These are phyloP conservation scores for Lordiphosa fenestrarum DNA, from an alignment of 2,888 invertebrate genomes.

Conservation along the genomic window DNA sequence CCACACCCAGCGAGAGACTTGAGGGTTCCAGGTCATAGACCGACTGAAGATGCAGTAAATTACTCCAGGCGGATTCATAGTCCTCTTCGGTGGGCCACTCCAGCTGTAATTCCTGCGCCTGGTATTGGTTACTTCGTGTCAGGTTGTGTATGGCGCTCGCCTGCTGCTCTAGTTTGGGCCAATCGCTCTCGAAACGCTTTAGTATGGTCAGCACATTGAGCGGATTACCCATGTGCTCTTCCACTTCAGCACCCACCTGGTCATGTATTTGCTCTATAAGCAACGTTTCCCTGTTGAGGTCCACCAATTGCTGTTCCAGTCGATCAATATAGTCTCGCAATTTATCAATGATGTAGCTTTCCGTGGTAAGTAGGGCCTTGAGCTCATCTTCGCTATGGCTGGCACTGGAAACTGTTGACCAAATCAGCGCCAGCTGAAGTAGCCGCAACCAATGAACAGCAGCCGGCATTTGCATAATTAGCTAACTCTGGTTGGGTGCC, in stretches of 20 bases:
- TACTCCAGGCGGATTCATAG: slow-evolving; percentile 63
- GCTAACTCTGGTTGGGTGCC: slow-evolving; percentile 4
- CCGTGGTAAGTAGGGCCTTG: slow-evolving; percentile 58
- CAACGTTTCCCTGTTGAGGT: slow-evolving; percentile 55
- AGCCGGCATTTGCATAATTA: slow-evolving; percentile 53
- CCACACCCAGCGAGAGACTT: slow-evolving; percentile 82
- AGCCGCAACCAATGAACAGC: slow-evolving; percentile 36
- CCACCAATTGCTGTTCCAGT: slow-evolving; percentile 54
- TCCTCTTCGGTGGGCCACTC: slow-evolving; percentile 68
- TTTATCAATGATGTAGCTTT: slow-evolving; percentile 62
- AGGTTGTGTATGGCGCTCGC: slow-evolving; percentile 45
- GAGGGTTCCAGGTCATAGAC: slow-evolving; percentile 84
- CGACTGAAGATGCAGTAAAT: slow-evolving; percentile 82
- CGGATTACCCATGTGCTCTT: slow-evolving; percentile 86
- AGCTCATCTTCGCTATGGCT: slow-evolving; percentile 41
- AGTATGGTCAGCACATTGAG: slow-evolving; percentile 95
- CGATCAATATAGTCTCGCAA: slow-evolving; percentile 64
- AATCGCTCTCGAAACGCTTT: slow-evolving; percentile 93
- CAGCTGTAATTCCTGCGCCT: slow-evolving; percentile 20
- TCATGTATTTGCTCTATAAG: slow-evolving; percentile 60
- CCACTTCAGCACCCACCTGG: slow-evolving; percentile 47
- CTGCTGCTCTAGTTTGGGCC: slow-evolving; percentile 84
- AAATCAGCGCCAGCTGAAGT: slow-evolving; percentile 25
- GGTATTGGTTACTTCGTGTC: slow-evolving; percentile 27
- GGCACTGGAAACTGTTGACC: slow-evolving; percentile 10